Evolutionary conservation across 2,113 vertebrate genomes (phyloP), one percentile per base, ranked within the genome.

Genomic region (Numida meleagris): DNA sequence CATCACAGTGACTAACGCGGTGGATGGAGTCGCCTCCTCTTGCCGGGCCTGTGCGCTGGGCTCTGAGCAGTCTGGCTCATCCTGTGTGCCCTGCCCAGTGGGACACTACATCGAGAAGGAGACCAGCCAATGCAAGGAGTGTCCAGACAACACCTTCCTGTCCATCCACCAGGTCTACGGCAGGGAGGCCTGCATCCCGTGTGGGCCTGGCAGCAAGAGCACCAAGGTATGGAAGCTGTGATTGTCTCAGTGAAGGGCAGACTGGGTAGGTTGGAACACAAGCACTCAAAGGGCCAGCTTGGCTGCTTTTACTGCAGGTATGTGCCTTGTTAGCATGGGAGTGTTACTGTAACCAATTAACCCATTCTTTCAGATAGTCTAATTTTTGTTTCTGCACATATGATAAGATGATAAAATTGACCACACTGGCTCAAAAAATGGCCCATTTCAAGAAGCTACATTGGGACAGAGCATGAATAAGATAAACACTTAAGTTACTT

Each of bases 51-150:
- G 99, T 82, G 99, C 99, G 1, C 97, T 99, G 58, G 98, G 98
- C 61, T 97, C 98, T 0, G 97, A 98, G 53, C 98, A 97, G 73
- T 98, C 97, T 0, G 98, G 98, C 84, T 99, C 99, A 1, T 98
- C 98, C 6, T 99, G 99, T 10, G 98, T 99, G 88, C 99, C 99
- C 34, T 99, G 99, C 93, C 99, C 99, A 0, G 92, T 98, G 0
- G 99, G 99, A 40, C 98, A 99, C 97, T 99, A 98, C 97, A 99
- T 99, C 7, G 98, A 99, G 58, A 97, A 98, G 6, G 96, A 96
- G 83, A 99, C 85, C 92, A 99, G 98, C 97, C 98, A 97, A 95
- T 99, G 99, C 97, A 95, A 96, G 67, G 99, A 99, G 92, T 99
- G 99, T 84, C 98, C 99, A 0, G 89, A 34, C 21, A 97, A 99